Percentiles rank a stretch among this genome's conserved stretches.
These are phyloP conservation scores for Coregonus clupeaformis DNA, from an alignment of 2,113 vertebrate species.

Conservation along the genomic window DNA sequence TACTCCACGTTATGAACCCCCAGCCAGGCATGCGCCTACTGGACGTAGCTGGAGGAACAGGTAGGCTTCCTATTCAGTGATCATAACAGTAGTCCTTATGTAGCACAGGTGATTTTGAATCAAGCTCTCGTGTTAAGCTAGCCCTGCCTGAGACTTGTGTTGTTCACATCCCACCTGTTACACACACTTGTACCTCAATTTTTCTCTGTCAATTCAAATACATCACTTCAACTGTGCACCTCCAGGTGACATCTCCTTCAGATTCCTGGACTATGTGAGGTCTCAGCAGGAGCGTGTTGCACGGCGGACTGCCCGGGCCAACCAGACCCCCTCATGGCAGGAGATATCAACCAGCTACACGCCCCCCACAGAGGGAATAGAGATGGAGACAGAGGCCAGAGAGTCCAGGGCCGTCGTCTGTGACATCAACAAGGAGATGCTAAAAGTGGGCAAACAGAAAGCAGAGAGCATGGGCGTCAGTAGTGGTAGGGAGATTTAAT, in stretches of 20 bases:
- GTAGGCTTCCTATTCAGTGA: slow-evolving; percentile 58
- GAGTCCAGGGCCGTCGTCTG: slow-evolving; percentile 83
- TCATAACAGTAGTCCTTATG: neutral
- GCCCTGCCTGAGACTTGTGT: too few species aligned
- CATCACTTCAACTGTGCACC: neutral
- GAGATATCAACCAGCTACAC: slow-evolving; percentile 79
- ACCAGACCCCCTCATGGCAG: slow-evolving; percentile 85
- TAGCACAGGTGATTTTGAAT: too few species aligned
- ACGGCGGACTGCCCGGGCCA: slow-evolving; percentile 53
- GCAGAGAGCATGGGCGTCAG: slow-evolving; percentile 72
- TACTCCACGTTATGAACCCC: slow-evolving; percentile 87
- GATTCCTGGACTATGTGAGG: slow-evolving; percentile 86
- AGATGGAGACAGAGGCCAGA: slow-evolving; percentile 25
- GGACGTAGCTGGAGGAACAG: slow-evolving; percentile 95
- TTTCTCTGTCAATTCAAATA: neutral
- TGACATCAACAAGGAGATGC: slow-evolving; percentile 97
- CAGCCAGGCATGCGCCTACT: slow-evolving; percentile 84
- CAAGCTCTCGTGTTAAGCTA: too few species aligned
- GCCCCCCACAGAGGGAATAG: slow-evolving; percentile 31
- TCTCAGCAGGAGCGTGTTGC: slow-evolving; percentile 66
- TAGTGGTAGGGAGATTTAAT: slow-evolving; percentile 68
- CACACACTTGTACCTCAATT: too few species aligned
- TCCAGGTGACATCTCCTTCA: slow-evolving; percentile 92
- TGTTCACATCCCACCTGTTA: too few species aligned
- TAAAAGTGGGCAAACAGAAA: slow-evolving; percentile 87